Conservation (phyloP, 2,113 vertebrate species). For the Antechinus stuartii region DNA sequence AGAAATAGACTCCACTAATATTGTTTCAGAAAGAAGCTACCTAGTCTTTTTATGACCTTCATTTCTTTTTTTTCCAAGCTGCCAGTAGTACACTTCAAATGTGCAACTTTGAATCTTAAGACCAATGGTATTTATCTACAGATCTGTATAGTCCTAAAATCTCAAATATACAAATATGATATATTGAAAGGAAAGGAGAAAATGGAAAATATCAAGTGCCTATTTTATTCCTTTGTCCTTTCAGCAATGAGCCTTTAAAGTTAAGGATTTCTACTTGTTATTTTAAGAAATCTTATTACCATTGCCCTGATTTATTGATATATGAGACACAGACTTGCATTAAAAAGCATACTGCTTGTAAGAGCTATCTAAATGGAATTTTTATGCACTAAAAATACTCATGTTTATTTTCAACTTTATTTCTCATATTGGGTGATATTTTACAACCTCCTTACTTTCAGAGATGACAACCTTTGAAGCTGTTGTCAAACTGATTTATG, state of each 20-base stretch:
- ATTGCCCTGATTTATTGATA: not conserved
- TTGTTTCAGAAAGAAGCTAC: not conserved
- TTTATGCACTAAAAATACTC: constrained; percentile 38
- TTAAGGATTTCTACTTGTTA: not conserved
- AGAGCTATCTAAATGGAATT: not conserved
- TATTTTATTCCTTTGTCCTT: constrained; percentile 15
- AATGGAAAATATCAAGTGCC: not conserved
- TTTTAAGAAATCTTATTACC: not conserved
- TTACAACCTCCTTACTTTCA: not conserved
- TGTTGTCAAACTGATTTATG: constrained; percentile 5
- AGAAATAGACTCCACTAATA: not conserved
- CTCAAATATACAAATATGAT: not conserved
- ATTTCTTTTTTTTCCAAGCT: constrained; percentile 32
- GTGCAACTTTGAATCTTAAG: not conserved
- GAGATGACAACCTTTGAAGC: not conserved
- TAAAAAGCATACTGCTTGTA: constrained; percentile 8
- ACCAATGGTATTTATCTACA: not conserved
- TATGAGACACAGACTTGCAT: not conserved
- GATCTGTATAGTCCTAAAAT: not conserved
- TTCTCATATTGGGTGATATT: not conserved
- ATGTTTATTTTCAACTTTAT: not conserved
- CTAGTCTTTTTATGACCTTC: constrained; percentile 12
- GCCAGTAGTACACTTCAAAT: constrained; percentile 22
- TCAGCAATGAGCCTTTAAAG: constrained; percentile 29
- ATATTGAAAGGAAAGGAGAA: constrained; percentile 50